Evolutionary conservation across 2,797 vertebrate species (phyloP).

Genomic region (Gadopsis bispinosus): DNA sequence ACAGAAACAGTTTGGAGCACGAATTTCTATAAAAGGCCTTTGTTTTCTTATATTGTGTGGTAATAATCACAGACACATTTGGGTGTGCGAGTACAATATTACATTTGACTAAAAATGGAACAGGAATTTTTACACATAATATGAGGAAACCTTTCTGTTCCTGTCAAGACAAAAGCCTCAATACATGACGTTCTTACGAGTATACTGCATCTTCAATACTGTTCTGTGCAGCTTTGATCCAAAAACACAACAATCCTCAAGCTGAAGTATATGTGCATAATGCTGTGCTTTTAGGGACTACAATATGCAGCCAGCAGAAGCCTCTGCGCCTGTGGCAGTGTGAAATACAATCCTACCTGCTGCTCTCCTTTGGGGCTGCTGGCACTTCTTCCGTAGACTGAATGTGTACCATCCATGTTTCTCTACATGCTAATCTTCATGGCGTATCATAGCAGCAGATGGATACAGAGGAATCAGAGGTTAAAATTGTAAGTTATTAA

Average conservation of each 20-base stretch:
- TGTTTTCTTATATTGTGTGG: neutral
- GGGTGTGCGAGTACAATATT: neutral
- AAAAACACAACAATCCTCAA: neutral
- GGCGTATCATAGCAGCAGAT: slow-evolving; percentile 83
- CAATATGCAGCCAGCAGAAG: slow-evolving; percentile 21
- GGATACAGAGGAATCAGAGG: slow-evolving; percentile 78
- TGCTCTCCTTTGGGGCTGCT: slow-evolving; percentile 22
- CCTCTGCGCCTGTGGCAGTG: slow-evolving; percentile 17
- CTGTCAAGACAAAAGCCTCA: slow-evolving; percentile 19
- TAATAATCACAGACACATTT: neutral
- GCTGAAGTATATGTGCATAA: slow-evolving; percentile 2
- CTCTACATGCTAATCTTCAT: slow-evolving; percentile 81
- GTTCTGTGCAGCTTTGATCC: neutral
- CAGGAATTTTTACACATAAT: slow-evolving; percentile 51
- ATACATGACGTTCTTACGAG: slow-evolving; percentile 5
- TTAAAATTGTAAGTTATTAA: slow-evolving; percentile 79
- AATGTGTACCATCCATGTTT: slow-evolving; percentile 73
- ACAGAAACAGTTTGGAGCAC: neutral
- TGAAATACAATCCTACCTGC: slow-evolving; percentile 65
- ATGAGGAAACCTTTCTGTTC: slow-evolving; percentile 51
- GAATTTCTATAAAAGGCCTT: neutral
- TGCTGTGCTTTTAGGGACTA: slow-evolving; percentile 2
- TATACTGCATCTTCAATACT: neutral
- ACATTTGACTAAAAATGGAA: slow-evolving; percentile 13
- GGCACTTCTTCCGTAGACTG: slow-evolving; percentile 2